A percentile compares a stretch with the other conserved stretches of the same genome.
phyloP scores from a whole-genome alignment of 2,797 vertebrate genomes.

The Anas bernieri region DNA sequence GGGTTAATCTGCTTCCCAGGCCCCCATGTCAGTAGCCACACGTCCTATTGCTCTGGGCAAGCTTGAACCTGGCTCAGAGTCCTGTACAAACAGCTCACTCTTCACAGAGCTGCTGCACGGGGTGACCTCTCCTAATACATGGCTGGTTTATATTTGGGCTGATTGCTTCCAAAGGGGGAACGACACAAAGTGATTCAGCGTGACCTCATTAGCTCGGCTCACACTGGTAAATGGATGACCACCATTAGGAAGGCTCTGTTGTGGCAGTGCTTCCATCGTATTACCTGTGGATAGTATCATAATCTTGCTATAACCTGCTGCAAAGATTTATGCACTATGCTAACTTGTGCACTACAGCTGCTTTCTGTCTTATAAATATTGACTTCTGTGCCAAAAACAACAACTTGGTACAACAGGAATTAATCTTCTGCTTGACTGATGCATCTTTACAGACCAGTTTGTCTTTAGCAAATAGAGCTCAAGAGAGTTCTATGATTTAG shows the following conservation, averaged over 20 bases:
- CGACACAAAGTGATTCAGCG: constrained; percentile 61
- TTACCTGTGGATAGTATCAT: constrained; percentile 63
- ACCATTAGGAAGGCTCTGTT: constrained; percentile 62
- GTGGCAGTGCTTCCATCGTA: constrained; percentile 52
- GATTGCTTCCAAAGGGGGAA: constrained; percentile 69
- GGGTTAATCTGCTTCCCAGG: constrained; percentile 63
- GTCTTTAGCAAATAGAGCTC: constrained; percentile 65
- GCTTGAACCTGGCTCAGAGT: constrained; percentile 56
- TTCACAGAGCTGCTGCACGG: constrained; percentile 40
- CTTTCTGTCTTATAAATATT: constrained; percentile 70
- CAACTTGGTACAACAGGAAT: constrained; percentile 58
- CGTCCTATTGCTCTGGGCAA: constrained; percentile 24
- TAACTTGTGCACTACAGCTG: constrained; percentile 52
- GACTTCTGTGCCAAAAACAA: constrained; percentile 59
- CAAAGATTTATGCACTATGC: constrained; percentile 67
- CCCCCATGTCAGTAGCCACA: constrained; percentile 32
- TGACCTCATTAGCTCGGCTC: constrained; percentile 74
- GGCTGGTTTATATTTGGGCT: constrained; percentile 55
- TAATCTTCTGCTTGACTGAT: constrained; percentile 70
- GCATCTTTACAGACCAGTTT: constrained; percentile 63
- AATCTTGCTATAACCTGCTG: constrained; percentile 44
- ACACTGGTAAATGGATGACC: constrained; percentile 67
- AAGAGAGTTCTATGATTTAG: constrained; percentile 64
- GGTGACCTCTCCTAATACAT: constrained; percentile 72
- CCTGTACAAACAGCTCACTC: constrained; percentile 54